These are phyloP conservation scores for Paramormyrops hopkinsi DNA, from an alignment of 2,797 vertebrate species.

Conservation along the genomic window DNA sequence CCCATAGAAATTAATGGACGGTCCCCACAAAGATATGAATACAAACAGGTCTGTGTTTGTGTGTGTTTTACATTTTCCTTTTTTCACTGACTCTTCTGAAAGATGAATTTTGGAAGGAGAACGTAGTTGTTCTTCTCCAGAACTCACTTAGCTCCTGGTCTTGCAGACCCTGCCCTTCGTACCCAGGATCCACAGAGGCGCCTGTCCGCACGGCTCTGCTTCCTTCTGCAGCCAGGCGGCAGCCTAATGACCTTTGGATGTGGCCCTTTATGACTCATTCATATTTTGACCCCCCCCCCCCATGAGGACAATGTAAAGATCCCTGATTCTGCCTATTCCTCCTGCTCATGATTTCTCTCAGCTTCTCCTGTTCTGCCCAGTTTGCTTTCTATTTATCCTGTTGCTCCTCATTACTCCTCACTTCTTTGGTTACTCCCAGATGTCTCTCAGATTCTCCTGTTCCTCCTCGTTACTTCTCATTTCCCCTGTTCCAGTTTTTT, in stretches of 20 bases:
- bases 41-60: not conserved
- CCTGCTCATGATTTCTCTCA: not conserved
- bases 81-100: not conserved
- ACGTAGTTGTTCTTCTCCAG: not conserved
- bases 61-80: not conserved
- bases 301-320: not conserved
- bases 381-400: not conserved
- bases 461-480: not conserved
- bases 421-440: not conserved
- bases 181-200: constrained; percentile 13
- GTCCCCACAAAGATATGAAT: not conserved
- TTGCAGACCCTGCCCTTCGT: not conserved
- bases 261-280: not conserved
- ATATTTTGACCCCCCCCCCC: not conserved
- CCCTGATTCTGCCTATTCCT: not conserved
- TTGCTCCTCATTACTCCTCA: not conserved
- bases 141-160: not conserved
- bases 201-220: constrained; percentile 20
- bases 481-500: not conserved
- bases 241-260: not conserved
- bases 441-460: not conserved
- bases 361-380: not conserved
- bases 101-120: not conserved
- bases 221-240: constrained; percentile 6
- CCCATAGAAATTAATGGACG: not conserved